Base-by-base conservation (phyloP, 2,888 invertebrate species). In the Hirtodrosophila alboralis region DNA sequence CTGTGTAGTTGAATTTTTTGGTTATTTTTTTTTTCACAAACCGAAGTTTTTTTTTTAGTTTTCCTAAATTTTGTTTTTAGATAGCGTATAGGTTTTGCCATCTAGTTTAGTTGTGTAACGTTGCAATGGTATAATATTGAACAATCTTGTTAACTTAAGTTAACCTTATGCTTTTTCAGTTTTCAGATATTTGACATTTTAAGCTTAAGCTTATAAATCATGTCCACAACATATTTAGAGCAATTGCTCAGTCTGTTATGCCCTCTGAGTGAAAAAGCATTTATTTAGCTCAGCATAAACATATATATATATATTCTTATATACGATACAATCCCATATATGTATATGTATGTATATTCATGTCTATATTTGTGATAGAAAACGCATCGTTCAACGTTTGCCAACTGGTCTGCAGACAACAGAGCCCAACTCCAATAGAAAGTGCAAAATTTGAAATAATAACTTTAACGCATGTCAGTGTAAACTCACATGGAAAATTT, bases 391-490 rank as follows among this genome's bases (percentile, higher is more conserved):
- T 52, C 53, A 36, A 57, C 36, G 33, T 45, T 67, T 57, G 40
- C 28, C 48, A 53, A 48, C 34, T 51, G 37, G 41, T 14, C 41
- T 16, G 23, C 36, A 38, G 57, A 57, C 57, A 33, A 51, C n/a
- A n/a, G 53, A 68, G 2, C 53, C 44, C 48, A 62, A 65, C 67
- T 62, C 60, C 60, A 61, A 77, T 68, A 59, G 65, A 77, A 84
- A 78, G 74, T 73, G 66, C 74, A 67, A 81, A 78, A 79, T 75
- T 70, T 78, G 66, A 83, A 79, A 85, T 85, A 79, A 85, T 79
- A 79, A 79, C 79, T 85, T 79, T 85, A 58, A 74, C 79, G 83
- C 79, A 78, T 71, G 79, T 68, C 81, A 84, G 81, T 80, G 84
- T 54, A 76, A 80, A 56, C 81, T 80, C 76, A 44, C 57, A 76